A percentile compares a stretch with the other conserved stretches of the same genome.
Conservation (phyloP, 2,113 vertebrate species). For the Lepidothrix coronata region DNA sequence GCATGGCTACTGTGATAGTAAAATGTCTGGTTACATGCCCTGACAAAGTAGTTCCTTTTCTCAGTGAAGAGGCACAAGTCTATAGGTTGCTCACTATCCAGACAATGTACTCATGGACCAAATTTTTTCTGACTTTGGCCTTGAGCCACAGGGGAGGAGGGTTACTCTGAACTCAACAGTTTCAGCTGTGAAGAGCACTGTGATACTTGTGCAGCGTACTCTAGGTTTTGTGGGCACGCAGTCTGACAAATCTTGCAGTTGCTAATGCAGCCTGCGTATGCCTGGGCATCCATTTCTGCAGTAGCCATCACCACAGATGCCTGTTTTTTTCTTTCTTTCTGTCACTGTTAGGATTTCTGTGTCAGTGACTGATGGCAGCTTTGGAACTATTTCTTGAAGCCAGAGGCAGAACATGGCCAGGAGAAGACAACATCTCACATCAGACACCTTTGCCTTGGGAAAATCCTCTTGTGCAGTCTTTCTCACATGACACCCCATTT, state of each 20-base stretch:
- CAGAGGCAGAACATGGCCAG: not conserved
- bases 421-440: not conserved
- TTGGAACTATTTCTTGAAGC: not conserved
- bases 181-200: not conserved
- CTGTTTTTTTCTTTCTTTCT: not conserved
- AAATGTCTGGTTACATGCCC: rapidly evolving
- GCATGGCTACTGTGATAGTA: rapidly evolving
- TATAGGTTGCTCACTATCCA: not conserved
- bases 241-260: not conserved
- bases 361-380: not conserved
- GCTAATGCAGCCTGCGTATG: not conserved
- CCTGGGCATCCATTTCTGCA: not conserved
- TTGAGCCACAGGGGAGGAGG: not conserved
- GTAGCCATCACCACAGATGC: not conserved
- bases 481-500: not conserved
- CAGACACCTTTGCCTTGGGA: not conserved
- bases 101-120: too few relatives aligned
- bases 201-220: not conserved
- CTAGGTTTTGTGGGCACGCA: not conserved
- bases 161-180: not conserved
- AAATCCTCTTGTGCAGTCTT: not conserved
- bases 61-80: not conserved
- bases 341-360: not conserved
- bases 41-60: not conserved
- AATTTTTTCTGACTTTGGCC: not conserved